These are phyloP conservation scores for Cliona cf. orientalis DNA, from an alignment of 37 sponge, comb jelly and placozoan genomes.

Conservation along the genomic window DNA sequence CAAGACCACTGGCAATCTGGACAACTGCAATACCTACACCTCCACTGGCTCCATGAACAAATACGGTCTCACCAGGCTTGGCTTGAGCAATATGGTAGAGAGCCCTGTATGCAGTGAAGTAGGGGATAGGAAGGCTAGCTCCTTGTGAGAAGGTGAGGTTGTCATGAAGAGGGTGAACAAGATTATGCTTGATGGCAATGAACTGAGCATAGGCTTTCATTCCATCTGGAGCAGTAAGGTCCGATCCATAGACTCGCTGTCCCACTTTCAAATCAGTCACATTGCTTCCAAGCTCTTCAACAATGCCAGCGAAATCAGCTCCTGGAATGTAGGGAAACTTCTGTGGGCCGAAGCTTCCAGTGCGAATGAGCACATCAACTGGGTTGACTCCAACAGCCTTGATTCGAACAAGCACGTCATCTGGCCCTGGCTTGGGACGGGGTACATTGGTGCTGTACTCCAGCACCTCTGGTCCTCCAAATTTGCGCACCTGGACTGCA, in stretches of 20 bases:
- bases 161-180: conserved; percentile 52
- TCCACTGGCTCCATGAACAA: conserved; percentile 87
- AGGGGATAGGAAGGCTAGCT: conserved; percentile 68
- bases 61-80: conserved; percentile 61
- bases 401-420: conserved; percentile 64
- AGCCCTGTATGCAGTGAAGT: conserved; percentile 74
- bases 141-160: conserved; percentile 66
- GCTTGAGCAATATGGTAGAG: conserved; percentile 42
- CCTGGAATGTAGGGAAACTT: conserved; percentile 73
- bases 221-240: too few species aligned
- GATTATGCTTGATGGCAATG: not conserved
- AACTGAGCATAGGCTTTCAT: too few species aligned
- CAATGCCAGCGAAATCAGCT: conserved; percentile 68
- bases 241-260: conserved; percentile 59
- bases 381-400: conserved; percentile 84
- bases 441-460: conserved; percentile 40
- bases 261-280: conserved; percentile 66
- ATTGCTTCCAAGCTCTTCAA: conserved; percentile 54
- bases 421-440: conserved; percentile 29
- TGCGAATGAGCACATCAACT: conserved; percentile 79
- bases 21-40: conserved; percentile 83
- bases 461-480: conserved; percentile 81
- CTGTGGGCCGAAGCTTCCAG: conserved; percentile 59
- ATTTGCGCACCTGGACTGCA: conserved; percentile 72
- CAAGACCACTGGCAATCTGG: conserved; percentile 65